Conservation (phyloP, 1,140 invertebrate genomes). For the Euschistus heros region DNA sequence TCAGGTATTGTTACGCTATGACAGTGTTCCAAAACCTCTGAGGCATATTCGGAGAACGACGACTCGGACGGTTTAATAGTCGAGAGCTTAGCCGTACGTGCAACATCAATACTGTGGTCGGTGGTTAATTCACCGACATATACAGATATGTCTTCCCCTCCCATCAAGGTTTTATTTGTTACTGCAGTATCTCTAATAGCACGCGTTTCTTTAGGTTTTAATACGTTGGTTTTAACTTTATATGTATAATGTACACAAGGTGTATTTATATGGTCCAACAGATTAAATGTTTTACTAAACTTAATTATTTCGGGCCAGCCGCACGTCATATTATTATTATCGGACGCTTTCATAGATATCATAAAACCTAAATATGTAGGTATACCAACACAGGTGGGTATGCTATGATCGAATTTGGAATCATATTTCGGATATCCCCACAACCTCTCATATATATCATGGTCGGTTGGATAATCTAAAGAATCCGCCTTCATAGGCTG, state of each 20-base stretch:
- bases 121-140: neutral
- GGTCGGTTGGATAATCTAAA: neutral
- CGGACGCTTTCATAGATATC: neutral
- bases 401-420: neutral
- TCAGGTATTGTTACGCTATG: slow-evolving; percentile 2
- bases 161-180: neutral
- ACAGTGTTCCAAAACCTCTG: neutral
- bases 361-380: neutral
- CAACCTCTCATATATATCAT: neutral
- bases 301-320: slow-evolving; percentile 11
- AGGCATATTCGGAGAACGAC: neutral
- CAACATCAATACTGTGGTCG: too few species aligned
- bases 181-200: neutral
- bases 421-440: neutral
- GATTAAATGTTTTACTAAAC: slow-evolving; percentile 12
- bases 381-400: slow-evolving; percentile 13
- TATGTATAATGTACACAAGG: slow-evolving; percentile 3
- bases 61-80: neutral
- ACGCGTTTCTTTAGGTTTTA: neutral
- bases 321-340: neutral
- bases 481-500: neutral
- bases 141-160: neutral
- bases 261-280: slow-evolving; percentile 4
- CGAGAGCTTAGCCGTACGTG: neutral
- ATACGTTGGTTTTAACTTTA: slow-evolving; percentile 6